Conservation (phyloP, 2,888 invertebrate genomes). For the Drosophila kanekoi region DNA sequence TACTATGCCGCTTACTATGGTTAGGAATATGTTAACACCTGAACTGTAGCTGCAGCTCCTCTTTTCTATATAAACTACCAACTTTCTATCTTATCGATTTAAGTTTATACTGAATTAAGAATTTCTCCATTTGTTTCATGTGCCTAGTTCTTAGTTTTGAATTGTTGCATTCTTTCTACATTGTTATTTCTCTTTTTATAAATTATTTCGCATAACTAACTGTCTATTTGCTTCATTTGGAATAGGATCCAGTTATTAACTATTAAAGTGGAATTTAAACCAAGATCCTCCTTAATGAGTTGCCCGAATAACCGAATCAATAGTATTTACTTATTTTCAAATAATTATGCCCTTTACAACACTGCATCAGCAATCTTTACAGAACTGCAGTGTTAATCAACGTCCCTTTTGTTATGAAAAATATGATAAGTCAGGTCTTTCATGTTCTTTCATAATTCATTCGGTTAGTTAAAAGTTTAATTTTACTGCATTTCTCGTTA, state of each 20-base stretch:
- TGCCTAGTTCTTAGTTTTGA: neutral
- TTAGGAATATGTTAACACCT: conserved; percentile 20
- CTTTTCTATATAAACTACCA: conserved; percentile 23
- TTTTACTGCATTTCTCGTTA: conserved; percentile 45
- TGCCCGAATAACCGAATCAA: too few species aligned
- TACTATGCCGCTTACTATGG: conserved; percentile 66
- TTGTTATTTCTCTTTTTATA: too few species aligned
- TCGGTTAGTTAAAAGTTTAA: conserved; percentile 26
- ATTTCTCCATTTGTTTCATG: neutral
- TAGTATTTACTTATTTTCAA: too few species aligned
- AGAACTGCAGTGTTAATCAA: conserved; percentile 10
- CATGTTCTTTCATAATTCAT: conserved; percentile 17
- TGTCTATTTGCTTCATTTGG: too few species aligned
- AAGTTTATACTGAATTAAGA: neutral
- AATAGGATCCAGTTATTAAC: too few species aligned
- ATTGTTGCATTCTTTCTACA: too few species aligned
- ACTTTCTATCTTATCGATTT: neutral
- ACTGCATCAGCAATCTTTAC: conserved; percentile 3
- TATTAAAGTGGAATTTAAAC: too few species aligned
- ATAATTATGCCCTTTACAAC: neutral
- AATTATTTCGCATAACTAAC: too few species aligned
- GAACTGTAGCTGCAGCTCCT: conserved; percentile 2
- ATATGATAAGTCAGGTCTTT: neutral
- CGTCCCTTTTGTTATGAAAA: neutral
- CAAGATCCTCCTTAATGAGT: too few species aligned